phyloP scores from a whole-genome alignment of 2,113 vertebrate species.

The Solenodon paradoxus region DNA sequence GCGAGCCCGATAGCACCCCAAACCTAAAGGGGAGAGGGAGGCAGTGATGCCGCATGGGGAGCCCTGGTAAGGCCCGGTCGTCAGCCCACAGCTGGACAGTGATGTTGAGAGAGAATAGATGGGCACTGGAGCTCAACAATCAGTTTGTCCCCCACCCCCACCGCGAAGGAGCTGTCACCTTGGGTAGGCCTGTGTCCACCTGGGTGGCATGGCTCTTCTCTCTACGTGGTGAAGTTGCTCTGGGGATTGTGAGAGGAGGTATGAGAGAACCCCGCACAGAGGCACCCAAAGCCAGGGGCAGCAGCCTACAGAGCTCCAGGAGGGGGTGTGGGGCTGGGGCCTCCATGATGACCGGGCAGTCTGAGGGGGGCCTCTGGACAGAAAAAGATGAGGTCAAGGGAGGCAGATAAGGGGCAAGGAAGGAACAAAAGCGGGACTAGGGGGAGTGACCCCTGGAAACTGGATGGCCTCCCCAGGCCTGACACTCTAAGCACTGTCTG shows the following conservation, averaged over 20 bases:
- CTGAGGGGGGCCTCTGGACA: neutral
- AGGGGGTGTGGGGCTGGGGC: neutral
- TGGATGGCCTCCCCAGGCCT: too few relatives aligned
- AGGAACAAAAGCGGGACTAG: neutral
- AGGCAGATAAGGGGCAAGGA: neutral
- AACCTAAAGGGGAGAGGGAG: neutral
- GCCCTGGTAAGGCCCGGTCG: neutral
- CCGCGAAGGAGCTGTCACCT: neutral
- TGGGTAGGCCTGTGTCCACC: neutral
- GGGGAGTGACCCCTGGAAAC: fast-evolving
- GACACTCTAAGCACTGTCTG: neutral
- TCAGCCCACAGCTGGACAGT: neutral
- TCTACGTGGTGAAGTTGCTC: too few relatives aligned
- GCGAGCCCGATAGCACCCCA: neutral
- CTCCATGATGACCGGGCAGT: neutral
- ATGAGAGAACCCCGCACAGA: neutral
- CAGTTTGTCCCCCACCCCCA: neutral
- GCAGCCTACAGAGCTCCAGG: neutral
- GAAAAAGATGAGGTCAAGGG: neutral
- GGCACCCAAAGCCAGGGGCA: too few relatives aligned
- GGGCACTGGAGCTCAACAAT: neutral
- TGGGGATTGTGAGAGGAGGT: neutral
- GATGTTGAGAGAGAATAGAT: neutral
- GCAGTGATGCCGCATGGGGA: fast-evolving
- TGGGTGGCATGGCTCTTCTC: neutral